These are phyloP conservation scores for Leiothrix lutea DNA, from an alignment of 2,113 vertebrate species.

Conservation along the genomic window DNA sequence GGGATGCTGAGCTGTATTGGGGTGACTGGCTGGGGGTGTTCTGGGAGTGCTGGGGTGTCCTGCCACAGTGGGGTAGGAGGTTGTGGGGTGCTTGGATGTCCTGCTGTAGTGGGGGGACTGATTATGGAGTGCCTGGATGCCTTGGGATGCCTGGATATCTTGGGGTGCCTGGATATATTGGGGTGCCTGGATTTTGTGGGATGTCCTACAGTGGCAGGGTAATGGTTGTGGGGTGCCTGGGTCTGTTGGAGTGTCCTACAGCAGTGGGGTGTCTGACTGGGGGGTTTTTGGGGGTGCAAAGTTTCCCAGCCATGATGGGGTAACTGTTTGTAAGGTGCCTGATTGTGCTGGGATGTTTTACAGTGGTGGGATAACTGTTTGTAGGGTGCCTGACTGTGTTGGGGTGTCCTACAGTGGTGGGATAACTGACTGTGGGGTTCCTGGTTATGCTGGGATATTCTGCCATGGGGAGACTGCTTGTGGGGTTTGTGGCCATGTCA, in stretches of 20 bases:
- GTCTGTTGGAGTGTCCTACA: accelerated
- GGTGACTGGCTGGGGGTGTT: background rate
- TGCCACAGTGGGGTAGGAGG: accelerated
- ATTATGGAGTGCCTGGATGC: background rate
- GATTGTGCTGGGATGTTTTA: background rate
- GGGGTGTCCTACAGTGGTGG: background rate
- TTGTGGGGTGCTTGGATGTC: too few species aligned
- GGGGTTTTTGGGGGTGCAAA: background rate
- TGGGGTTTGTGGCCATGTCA: background rate
- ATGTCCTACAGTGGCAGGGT: accelerated
- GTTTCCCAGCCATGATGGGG: background rate
- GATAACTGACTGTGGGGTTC: accelerated
- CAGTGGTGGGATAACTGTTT: accelerated
- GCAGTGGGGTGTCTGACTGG: background rate
- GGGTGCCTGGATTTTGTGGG: background rate
- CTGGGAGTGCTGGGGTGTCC: accelerated
- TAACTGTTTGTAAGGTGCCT: background rate
- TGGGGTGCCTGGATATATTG: background rate
- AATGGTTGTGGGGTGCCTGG: accelerated
- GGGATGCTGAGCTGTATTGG: background rate
- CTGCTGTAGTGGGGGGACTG: accelerated
- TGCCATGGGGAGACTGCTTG: accelerated
- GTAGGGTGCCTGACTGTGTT: accelerated
- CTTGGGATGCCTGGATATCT: background rate
- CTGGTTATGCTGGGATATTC: background rate